Evolutionary conservation across 2,113 vertebrate genomes (phyloP).

Genomic region (Rhynchomys soricoides): DNA sequence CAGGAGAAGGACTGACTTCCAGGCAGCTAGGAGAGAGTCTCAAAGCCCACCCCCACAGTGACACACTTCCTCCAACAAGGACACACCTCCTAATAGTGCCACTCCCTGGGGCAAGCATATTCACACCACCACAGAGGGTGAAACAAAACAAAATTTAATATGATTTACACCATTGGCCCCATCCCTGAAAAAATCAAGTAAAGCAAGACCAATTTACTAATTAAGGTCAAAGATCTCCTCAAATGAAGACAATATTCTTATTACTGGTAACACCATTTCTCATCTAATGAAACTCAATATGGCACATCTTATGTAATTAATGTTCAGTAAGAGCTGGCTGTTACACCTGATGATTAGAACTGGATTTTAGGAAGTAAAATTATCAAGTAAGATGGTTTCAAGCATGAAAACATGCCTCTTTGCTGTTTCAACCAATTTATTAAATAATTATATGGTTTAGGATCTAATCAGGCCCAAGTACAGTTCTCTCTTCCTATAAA

Average conservation of each 20-base stretch:
- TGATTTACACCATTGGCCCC: not conserved
- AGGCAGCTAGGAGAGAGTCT: no score
- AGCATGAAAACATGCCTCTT: not conserved
- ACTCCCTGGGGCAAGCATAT: no score
- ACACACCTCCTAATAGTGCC: no score
- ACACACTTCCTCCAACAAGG: no score
- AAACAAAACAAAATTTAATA: not conserved
- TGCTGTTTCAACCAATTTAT: constrained; percentile 37
- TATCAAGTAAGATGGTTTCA: constrained; percentile 9
- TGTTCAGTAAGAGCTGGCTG: constrained; percentile 17
- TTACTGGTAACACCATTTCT: constrained; percentile 47
- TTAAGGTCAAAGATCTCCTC: constrained; percentile 53
- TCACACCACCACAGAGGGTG: no score
- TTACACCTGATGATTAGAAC: constrained; percentile 18
- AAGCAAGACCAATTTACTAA: constrained; percentile 37
- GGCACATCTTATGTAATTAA: constrained; percentile 56
- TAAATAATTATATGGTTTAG: not conserved
- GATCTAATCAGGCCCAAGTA: not conserved
- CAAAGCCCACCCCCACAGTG: no score
- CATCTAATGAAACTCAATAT: constrained; percentile 67
- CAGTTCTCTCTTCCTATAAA: not conserved
- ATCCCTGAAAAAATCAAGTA: constrained; percentile 21
- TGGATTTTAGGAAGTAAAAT: constrained; percentile 1
- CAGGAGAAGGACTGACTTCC: no score
- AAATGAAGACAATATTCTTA: constrained; percentile 50